Base-by-base conservation (phyloP, 2,113 vertebrate genomes). In the Gnathonemus longibarbis region DNA sequence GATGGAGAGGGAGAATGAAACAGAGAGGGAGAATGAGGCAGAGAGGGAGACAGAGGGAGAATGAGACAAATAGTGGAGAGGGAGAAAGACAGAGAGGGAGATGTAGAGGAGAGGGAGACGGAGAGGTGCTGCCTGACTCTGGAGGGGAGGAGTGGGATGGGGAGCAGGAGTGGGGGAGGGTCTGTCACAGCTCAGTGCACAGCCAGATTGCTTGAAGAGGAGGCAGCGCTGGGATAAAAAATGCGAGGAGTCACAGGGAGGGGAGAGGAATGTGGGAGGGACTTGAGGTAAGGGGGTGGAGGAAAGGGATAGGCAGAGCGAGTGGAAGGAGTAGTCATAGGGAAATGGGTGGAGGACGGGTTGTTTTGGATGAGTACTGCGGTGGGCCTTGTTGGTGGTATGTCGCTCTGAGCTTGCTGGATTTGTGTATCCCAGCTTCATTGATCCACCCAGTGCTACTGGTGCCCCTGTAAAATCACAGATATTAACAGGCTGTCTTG, bases 401-500 rank as follows among this genome's bases (percentile, higher is more conserved):
- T 49, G n/a, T 27, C 13, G 84, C 48, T 50, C 31, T 9, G 13
- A 83, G 35, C 35, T 52, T 9, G 19, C 49, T 92, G 91, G 90
- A 92, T 92, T 91, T 84, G 91, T 93, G 89, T 89, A 90, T 92
- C 91, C 89, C 90, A 45, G 89, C 89, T 70, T 89, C 91, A 93
- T 92, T 91, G 93, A 93, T 92, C 87, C 88, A 62, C 70, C 90
- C 90, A 89, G 91, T 66, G 91, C 89, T 89, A 88, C 90, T 87
- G 90, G 90, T 92, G 58, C 17, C 88, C 19, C 88, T 93, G 92
- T 91, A 91, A 92, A 92, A 91, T 90, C 88, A 89, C 89, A 88
- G 90, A 91, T 91, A 91, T 92, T 93, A 93, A 93, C 91, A 91
- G 93, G 92, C 92, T 91, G 90, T 91, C 92, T 53, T 50, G 84